Base-by-base conservation (phyloP, 2,113 vertebrate genomes). In the Hyla sarda region DNA sequence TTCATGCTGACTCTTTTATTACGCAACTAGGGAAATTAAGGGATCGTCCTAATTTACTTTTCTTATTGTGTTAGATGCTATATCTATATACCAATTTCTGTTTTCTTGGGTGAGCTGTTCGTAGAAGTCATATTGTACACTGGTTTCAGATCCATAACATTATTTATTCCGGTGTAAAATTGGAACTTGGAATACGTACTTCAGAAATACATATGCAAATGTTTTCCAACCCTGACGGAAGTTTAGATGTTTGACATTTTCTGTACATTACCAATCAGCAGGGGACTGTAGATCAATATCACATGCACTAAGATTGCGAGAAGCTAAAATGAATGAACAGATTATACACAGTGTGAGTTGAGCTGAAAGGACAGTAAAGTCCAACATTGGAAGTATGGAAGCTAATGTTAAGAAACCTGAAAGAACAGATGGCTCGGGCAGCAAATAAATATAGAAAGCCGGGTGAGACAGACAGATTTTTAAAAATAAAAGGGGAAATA, bases 1-100 rank as follows among this genome's bases (percentile, higher is more conserved):
- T 25, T 65, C 78, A 81, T 81, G 78, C 78, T 81, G 78, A 62
- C 14, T 65, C 78, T 62, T 81, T 81, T 81, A 81, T 81, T 81
- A 65, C 19, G 60, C 78, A 81, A 62, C 56, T 45, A 65, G 78
- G 78, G 56, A 81, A 62, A 65, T 81, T n/a, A 81, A 81, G n/a
- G 34, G 37, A 81, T 81, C 56, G 47, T 25, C n/a, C 56, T 81
- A 23, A 81, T 81, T 81, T 81, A 65, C 78, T 65, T 81, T 45
- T 65, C 47, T 62, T 81, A n/a, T 45, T 62, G 4, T 47, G 78
- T 81, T 28, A 65, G 78, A 60, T 81, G 54, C 48, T 77, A 48
- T 77, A 62, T 81, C 56, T 81, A 28, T 52, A 32, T 30, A 77
- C 47, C n/a, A 52, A 50, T 52, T 52, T 50, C 5, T 30, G 50